Conservation (phyloP, 2,113 vertebrate genomes). For the Gasterosteus aculeatus region DNA sequence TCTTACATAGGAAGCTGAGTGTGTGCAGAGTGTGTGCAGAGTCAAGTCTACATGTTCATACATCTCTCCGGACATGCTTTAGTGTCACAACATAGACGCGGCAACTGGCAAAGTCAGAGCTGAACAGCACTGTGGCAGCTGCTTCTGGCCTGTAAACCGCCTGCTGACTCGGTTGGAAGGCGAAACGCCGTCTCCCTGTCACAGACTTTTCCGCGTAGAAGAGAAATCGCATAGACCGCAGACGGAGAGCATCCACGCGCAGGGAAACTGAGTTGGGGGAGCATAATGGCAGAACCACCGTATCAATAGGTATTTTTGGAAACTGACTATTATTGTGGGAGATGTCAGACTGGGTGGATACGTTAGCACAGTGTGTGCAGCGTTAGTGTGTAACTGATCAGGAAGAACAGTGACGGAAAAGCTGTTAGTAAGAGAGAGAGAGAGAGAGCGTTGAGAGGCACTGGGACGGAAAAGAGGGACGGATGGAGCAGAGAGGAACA, state of each 20-base stretch:
- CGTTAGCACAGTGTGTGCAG: conserved; percentile 30
- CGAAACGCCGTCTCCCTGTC: conserved; percentile 9
- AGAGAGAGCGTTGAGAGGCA: conserved; percentile 15
- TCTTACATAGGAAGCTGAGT: conserved; percentile 8
- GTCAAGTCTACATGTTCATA: conserved; percentile 13
- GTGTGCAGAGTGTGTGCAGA: background rate
- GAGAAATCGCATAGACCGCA: background rate
- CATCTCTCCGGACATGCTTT: conserved; percentile 46
- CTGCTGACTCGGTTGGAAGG: conserved; percentile 9
- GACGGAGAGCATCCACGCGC: background rate
- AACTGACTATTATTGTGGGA: conserved; percentile 52
- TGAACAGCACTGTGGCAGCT: conserved; percentile 1
- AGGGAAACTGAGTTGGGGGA: conserved; percentile 30
- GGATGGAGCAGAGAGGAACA: conserved; percentile 25
- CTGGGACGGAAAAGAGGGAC: background rate
- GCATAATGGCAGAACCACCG: conserved; percentile 13
- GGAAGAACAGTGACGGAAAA: conserved; percentile 35
- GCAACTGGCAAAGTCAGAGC: background rate
- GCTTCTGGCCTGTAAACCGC: conserved; percentile 3
- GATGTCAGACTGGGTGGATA: conserved; percentile 60
- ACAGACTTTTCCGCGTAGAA: background rate
- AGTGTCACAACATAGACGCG: conserved; percentile 55
- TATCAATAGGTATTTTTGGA: conserved; percentile 56
- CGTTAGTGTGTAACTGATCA: conserved; percentile 41
- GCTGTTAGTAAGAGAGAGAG: conserved; percentile 24